Evolutionary conservation across 2,888 invertebrate genomes (phyloP).

Genomic region (Osmoderma eremita): DNA sequence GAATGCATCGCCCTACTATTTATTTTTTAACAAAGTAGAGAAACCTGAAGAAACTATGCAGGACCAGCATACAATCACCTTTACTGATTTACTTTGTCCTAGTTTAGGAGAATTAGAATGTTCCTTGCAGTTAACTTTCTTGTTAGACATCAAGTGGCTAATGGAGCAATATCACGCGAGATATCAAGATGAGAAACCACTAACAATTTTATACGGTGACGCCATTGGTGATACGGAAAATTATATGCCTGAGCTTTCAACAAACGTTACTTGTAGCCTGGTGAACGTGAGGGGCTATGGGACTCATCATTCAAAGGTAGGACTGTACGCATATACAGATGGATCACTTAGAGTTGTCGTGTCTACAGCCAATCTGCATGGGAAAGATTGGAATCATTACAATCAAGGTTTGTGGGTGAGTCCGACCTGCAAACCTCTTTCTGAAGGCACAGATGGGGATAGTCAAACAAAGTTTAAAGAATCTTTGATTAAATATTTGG

Average conservation of each 20-base stretch:
- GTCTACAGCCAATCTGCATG: slow-evolving; percentile 91
- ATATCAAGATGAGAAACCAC: slow-evolving; percentile 74
- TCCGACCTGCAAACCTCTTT: slow-evolving; percentile 76
- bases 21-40: slow-evolving; percentile 80
- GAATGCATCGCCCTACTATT: slow-evolving; percentile 75
- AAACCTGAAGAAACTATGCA: slow-evolving; percentile 71
- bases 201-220: slow-evolving; percentile 83
- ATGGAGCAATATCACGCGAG: slow-evolving; percentile 85
- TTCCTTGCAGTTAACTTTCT: slow-evolving; percentile 90
- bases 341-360: slow-evolving; percentile 85
- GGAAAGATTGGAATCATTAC: slow-evolving; percentile 93
- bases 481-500: slow-evolving; percentile 79
- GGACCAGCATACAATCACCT: slow-evolving; percentile 75
- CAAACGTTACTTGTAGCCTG: slow-evolving; percentile 73
- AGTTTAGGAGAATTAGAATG: slow-evolving; percentile 79
- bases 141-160: slow-evolving; percentile 92
- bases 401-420: slow-evolving; percentile 97
- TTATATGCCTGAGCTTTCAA: slow-evolving; percentile 67
- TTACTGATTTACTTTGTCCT: slow-evolving; percentile 81
- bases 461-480: slow-evolving; percentile 86
- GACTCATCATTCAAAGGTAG: slow-evolving; percentile 93
- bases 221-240: slow-evolving; percentile 64
- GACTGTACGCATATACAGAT: slow-evolving; percentile 84
- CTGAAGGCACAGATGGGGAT: slow-evolving; percentile 74
- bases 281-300: slow-evolving; percentile 83